These are phyloP conservation scores for Salvelinus sp. DNA, from an alignment of 2,113 vertebrate species.

Conservation along the genomic window DNA sequence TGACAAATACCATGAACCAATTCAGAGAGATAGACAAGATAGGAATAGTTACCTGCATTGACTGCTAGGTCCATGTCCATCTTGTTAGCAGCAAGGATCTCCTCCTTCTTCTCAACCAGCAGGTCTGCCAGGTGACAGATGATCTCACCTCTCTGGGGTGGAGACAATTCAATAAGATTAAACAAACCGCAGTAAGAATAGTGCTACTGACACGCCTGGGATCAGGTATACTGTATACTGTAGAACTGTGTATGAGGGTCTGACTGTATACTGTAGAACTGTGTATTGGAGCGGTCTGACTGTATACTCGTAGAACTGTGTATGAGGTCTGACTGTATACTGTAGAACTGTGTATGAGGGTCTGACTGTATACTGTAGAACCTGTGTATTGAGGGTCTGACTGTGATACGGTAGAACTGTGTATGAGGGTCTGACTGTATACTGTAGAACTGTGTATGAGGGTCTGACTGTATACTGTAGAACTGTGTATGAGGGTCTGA, in stretches of 20 bases:
- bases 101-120: constrained; percentile 89
- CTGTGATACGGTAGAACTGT: constrained; percentile 37
- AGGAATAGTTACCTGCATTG: constrained; percentile 71
- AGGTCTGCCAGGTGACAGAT: constrained; percentile 90
- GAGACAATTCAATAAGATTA: too few relatives aligned
- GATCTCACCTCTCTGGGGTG: constrained; percentile 86
- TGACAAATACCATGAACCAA: too few relatives aligned
- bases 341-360: background rate
- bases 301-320: too few relatives aligned
- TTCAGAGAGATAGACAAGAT: background rate
- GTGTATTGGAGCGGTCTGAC: too few relatives aligned
- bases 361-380: constrained; percentile 55
- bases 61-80: constrained; percentile 88
- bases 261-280: constrained; percentile 54
- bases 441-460: too few relatives aligned
- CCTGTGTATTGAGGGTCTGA: constrained; percentile 38
- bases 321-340: constrained; percentile 55
- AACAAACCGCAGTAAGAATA: too few relatives aligned
- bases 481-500: constrained; percentile 38
- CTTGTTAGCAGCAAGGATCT: constrained; percentile 92
- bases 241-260: background rate
- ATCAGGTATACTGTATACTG: too few relatives aligned
- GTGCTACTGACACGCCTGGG: constrained; percentile 75
- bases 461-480: constrained; percentile 54
- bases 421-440: constrained; percentile 55